Evolutionary conservation across 2,113 vertebrate species (phyloP).

Genomic region (Mesembrinibis cayennensis): DNA sequence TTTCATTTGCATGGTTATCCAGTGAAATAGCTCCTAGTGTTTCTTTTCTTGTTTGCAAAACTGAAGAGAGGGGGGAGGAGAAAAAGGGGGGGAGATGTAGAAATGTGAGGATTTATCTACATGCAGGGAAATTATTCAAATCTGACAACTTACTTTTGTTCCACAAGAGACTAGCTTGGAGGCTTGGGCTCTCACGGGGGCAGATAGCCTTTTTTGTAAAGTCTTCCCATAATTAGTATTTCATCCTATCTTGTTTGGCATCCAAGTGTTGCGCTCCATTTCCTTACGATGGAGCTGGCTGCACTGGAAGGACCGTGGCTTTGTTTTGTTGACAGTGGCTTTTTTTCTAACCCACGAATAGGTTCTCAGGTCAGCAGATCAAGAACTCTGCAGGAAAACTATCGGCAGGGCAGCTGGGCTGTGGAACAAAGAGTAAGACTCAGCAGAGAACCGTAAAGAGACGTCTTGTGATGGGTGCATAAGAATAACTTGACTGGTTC

Average conservation of each 20-base stretch:
- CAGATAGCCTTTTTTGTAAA: slow-evolving; percentile 48
- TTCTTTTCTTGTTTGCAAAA: slow-evolving; percentile 72
- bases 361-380: slow-evolving; percentile 19
- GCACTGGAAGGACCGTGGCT: neutral
- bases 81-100: neutral
- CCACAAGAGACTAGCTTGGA: slow-evolving; percentile 56
- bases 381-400: neutral
- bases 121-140: slow-evolving; percentile 72
- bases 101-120: slow-evolving; percentile 60
- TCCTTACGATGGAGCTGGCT: neutral
- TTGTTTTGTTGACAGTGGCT: neutral
- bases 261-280: neutral
- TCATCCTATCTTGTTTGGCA: slow-evolving; percentile 27
- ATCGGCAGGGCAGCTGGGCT: neutral
- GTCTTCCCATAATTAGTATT: slow-evolving; percentile 62
- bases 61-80: neutral
- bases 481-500: neutral
- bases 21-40: slow-evolving; percentile 71
- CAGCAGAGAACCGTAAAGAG: neutral
- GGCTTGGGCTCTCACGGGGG: slow-evolving; percentile 45
- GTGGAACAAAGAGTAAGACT: neutral
- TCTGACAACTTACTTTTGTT: slow-evolving; percentile 72
- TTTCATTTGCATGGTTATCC: slow-evolving; percentile 74
- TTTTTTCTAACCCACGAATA: neutral
- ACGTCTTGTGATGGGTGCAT: neutral